phyloP scores from a whole-genome alignment of 92 coral and sea anemone genomes.

The Epizoanthus illoricatus region DNA sequence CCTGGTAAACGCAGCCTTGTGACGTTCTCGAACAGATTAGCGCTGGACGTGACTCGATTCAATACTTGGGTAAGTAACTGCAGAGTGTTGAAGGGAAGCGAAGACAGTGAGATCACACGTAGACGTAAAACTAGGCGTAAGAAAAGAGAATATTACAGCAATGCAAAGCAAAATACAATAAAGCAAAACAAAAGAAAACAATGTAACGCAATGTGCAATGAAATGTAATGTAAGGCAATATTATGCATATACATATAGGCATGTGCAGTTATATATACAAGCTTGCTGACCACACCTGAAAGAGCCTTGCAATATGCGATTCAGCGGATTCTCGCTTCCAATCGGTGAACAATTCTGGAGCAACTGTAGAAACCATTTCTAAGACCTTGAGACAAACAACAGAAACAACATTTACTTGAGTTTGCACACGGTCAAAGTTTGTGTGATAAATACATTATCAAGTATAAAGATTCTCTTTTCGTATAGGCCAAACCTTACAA shows the following conservation, averaged over 20 bases:
- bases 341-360: slow-evolving; percentile 92
- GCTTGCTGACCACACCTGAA: slow-evolving; percentile 64
- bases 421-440: too few species aligned
- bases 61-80: slow-evolving; percentile 91
- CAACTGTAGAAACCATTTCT: slow-evolving; percentile 90
- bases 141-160: background rate
- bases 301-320: slow-evolving; percentile 89
- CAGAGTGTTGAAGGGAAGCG: background rate
- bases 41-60: slow-evolving; percentile 94
- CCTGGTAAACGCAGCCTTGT: slow-evolving; percentile 93
- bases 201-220: background rate
- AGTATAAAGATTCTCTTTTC: background rate
- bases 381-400: slow-evolving; percentile 60
- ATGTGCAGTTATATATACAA: too few species aligned
- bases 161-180: background rate
- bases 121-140: too few species aligned
- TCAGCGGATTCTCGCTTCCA: slow-evolving; percentile 96
- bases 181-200: too few species aligned
- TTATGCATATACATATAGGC: too few species aligned
- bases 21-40: slow-evolving; percentile 93
- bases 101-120: background rate
- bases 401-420: background rate
- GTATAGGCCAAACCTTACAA: background rate
- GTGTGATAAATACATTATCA: too few species aligned
- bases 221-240: background rate